Conservation (phyloP, 2,888 invertebrate genomes). For the Volucella inanis region DNA sequence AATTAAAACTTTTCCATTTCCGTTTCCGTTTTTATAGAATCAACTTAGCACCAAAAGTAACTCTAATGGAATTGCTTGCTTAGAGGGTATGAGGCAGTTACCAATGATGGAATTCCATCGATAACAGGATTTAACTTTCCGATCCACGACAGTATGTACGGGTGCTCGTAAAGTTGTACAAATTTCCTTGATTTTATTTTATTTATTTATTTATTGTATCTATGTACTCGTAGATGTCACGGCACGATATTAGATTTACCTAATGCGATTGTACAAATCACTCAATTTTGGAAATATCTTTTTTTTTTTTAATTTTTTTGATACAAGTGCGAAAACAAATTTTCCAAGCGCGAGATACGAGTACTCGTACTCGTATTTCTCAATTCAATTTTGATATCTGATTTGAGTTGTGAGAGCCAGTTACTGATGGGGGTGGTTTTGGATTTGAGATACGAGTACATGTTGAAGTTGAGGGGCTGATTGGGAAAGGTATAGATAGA, state of each 20-base stretch:
- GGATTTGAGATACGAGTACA: too few relatives aligned
- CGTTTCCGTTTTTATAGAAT: conserved; percentile 18
- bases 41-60: conserved; percentile 13
- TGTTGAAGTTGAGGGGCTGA: neutral
- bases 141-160: conserved; percentile 29
- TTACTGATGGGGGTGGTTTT: too few relatives aligned
- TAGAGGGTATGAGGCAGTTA: too few relatives aligned
- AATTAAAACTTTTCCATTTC: conserved; percentile 5
- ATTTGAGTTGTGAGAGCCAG: conserved; percentile 29
- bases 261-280: conserved; percentile 72
- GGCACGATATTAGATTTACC: conserved; percentile 60
- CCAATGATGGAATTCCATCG: conserved; percentile 26
- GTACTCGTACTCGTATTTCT: too few relatives aligned
- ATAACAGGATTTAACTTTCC: conserved; percentile 45
- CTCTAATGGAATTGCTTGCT: too few relatives aligned
- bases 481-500: neutral
- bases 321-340: conserved; percentile 42
- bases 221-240: conserved; percentile 15
- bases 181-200: conserved; percentile 2
- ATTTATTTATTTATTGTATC: too few relatives aligned
- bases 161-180: conserved; percentile 27
- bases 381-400: conserved; percentile 62
- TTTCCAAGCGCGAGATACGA: conserved; percentile 23
- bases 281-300: conserved; percentile 31
- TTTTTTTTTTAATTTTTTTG: too few relatives aligned